phyloP scores from a whole-genome alignment of 1,140 invertebrate species.

The Drosophila parabipectinata region DNA sequence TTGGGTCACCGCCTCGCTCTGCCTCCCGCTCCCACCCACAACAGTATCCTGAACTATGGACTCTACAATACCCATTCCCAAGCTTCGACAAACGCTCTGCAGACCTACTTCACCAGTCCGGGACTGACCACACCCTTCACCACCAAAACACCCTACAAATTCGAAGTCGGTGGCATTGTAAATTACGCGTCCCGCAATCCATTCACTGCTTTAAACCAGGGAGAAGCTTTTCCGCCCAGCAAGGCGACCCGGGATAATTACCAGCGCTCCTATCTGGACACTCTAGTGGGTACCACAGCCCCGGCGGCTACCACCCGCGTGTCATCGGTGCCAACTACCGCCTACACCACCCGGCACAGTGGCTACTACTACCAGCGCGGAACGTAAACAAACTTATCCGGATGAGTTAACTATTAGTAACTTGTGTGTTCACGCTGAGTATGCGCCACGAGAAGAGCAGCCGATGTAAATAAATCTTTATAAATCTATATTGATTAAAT shows the following conservation, averaged over 20 bases:
- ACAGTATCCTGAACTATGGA: constrained; percentile 56
- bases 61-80: constrained; percentile 45
- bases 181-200: constrained; percentile 68
- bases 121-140: constrained; percentile 56
- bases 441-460: constrained; percentile 27
- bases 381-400: constrained; percentile 2
- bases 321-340: constrained; percentile 28
- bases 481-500: constrained; percentile 51
- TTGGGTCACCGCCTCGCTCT: constrained; percentile 30
- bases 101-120: constrained; percentile 66
- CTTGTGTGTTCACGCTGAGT: constrained; percentile 20
- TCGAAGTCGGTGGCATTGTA: constrained; percentile 60
- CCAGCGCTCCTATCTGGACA: constrained; percentile 72
- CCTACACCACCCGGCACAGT: constrained; percentile 46
- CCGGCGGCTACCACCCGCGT: constrained; percentile 16
- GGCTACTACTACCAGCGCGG: constrained; percentile 63
- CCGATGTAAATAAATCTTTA: constrained; percentile 43
- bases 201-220: constrained; percentile 77
- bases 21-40: constrained; percentile 47
- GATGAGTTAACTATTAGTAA: neutral
- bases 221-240: constrained; percentile 74
- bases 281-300: constrained; percentile 40
- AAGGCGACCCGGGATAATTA: constrained; percentile 66
- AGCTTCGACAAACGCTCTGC: constrained; percentile 47
- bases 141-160: constrained; percentile 68